Conservation (phyloP, 2,797 vertebrate genomes). For the Siniperca undulata region DNA sequence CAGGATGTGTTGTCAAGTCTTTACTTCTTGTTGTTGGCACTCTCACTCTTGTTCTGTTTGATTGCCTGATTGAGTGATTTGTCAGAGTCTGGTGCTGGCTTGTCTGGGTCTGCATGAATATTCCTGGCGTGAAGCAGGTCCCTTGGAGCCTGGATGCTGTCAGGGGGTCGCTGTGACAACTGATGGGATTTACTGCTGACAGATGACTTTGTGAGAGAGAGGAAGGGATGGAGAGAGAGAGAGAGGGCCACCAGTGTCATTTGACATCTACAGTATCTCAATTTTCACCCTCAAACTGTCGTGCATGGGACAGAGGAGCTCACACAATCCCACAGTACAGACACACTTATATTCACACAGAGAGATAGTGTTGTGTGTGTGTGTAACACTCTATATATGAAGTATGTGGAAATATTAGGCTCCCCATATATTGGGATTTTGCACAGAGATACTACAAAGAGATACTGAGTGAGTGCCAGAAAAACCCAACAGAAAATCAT, state of each 20-base stretch:
- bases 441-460: neutral
- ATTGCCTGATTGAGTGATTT: conserved; percentile 72
- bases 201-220: conserved; percentile 70
- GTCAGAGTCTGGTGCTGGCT: conserved; percentile 60
- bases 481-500: neutral
- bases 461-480: neutral
- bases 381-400: neutral
- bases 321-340: neutral
- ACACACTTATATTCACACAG: neutral
- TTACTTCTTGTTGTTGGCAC: conserved; percentile 29
- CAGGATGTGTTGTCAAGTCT: conserved; percentile 11
- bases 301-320: neutral
- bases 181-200: conserved; percentile 76
- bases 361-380: neutral
- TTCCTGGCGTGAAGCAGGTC: conserved; percentile 66
- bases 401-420: neutral
- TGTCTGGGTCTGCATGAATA: conserved; percentile 70
- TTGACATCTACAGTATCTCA: conserved; percentile 48
- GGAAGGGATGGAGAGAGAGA: neutral
- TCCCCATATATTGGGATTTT: neutral
- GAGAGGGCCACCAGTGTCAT: conserved; percentile 31
- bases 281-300: conserved; percentile 49
- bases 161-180: conserved; percentile 67
- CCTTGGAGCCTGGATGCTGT: conserved; percentile 57
- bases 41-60: conserved; percentile 36